Base-by-base conservation (phyloP, 30 jellyfish, hydroid and myxozoan species). In the Cassiopea andromeda region DNA sequence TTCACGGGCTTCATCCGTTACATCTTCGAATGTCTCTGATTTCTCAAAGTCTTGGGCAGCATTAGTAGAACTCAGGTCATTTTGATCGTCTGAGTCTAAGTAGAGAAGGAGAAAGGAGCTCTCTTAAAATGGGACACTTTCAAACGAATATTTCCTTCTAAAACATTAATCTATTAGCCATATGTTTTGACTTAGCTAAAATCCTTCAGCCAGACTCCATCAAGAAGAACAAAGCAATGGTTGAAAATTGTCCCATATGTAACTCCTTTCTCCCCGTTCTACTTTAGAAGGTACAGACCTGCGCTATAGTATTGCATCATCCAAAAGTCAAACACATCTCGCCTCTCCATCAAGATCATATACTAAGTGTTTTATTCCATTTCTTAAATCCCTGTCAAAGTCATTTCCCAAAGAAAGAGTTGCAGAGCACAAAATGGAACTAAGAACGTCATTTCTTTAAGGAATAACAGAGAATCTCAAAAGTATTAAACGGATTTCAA, bases 11-110 rank as follows among this genome's bases (percentile, higher is more conserved):
- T 96, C 99, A 43, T 86, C 92, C 18, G 98, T 92, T 45, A 96
- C 97, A 70, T 96, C 98, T 49, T 92, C 99, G 68, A 96, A 96
- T 13, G 97, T 70, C 87, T 87, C 94, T 44, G 99, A 96, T 44
- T 94, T 87, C 60, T 96, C 99, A 38, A 96, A 83, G 72, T 96
- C 99, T 47, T 58, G 90, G 49, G 49, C 90, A 78, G 75, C 90
- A 77, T 48, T 19, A 15, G 81, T 68, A 73, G 82, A 64, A 27
- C 58, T 73, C 69, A 44, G 90, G 82, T 87, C 90, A 60, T 19
- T 78, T 66, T 60, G 86, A 15, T 87, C 94, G 19, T 74, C 94
- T 46, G 94, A 87, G 79, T 82, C 94, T 87, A 78, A 58, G 90
- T 87, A 87, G 94, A 87, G 78, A 87, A 87, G 94, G 94, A 87